phyloP scores from a whole-genome alignment of 2,888 invertebrate genomes.

The Phasia obesa region DNA sequence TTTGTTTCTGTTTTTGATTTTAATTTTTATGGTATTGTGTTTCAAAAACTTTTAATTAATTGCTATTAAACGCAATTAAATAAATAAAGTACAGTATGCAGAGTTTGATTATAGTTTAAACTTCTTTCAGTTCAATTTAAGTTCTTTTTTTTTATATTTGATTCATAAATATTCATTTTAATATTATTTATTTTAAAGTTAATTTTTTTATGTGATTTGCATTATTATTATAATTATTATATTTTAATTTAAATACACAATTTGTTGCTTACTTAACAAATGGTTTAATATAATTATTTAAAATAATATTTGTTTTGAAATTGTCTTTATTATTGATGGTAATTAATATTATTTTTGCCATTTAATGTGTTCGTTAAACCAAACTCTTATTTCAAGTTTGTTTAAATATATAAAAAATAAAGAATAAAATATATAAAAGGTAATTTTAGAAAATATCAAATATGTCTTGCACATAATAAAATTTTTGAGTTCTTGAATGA shows the following conservation, averaged over 20 bases:
- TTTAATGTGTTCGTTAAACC: slow-evolving; percentile 9
- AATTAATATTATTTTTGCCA: background rate
- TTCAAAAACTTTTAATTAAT: slow-evolving; percentile 42
- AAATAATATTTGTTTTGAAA: slow-evolving; percentile 51
- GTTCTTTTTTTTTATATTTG: slow-evolving; percentile 31
- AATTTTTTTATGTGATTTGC: slow-evolving; percentile 9
- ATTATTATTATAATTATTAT: slow-evolving; percentile 10
- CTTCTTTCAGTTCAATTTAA: slow-evolving; percentile 11
- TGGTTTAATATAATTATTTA: slow-evolving; percentile 39
- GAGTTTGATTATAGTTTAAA: slow-evolving; percentile 49
- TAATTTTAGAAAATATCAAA: too few relatives aligned
- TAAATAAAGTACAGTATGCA: slow-evolving; percentile 47
- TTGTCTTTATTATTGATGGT: background rate
- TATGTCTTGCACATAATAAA: too few relatives aligned
- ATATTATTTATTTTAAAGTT: slow-evolving; percentile 26
- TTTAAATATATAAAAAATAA: background rate
- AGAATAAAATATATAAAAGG: background rate
- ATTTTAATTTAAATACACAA: slow-evolving; percentile 46
- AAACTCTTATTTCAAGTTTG: background rate
- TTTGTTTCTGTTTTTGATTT: too few relatives aligned
- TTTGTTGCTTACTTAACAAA: slow-evolving; percentile 28
- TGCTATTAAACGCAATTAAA: slow-evolving; percentile 45
- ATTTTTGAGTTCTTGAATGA: too few relatives aligned
- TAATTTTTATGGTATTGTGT: too few relatives aligned
- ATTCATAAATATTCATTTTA: slow-evolving; percentile 39